Percentiles rank a stretch among this genome's conserved stretches.
Conservation (phyloP, 2,113 vertebrate species). For the Platysteira castanea region DNA sequence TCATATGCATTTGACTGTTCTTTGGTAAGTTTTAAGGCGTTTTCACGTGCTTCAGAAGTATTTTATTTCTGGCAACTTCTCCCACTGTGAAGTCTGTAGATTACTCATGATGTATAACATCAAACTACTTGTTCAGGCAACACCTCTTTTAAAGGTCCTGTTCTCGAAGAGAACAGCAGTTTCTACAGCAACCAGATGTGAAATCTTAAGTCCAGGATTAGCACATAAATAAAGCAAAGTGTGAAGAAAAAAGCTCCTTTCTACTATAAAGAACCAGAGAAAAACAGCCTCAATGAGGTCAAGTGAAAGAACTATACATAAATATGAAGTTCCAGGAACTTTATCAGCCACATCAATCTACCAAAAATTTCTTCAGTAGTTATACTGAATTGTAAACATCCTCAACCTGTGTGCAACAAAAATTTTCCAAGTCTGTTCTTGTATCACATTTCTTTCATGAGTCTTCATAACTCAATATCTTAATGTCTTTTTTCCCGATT, state of each 20-base stretch:
- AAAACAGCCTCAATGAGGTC: neutral
- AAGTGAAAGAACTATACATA: neutral
- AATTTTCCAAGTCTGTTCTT: neutral
- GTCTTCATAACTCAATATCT: neutral
- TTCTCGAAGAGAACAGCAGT: neutral
- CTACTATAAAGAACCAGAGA: neutral
- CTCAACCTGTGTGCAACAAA: neutral
- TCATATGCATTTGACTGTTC: neutral
- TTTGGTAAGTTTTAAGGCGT: neutral
- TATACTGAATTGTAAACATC: neutral
- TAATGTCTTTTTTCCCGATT: neutral
- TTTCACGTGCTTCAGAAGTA: neutral
- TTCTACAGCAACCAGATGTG: conserved; percentile 12
- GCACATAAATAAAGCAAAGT: neutral
- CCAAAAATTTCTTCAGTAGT: neutral
- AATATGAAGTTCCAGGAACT: neutral
- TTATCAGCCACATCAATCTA: neutral
- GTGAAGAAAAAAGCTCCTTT: neutral
- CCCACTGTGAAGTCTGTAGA: neutral
- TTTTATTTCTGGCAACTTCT: neutral
- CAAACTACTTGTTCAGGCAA: neutral
- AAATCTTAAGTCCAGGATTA: neutral
- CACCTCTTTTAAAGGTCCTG: neutral
- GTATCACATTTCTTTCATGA: neutral
- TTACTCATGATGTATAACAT: neutral